Percentiles rank a stretch among this genome's conserved stretches.
Evolutionary conservation across 2,797 vertebrate genomes (phyloP).

Genomic region (Aldrovandia affinis): DNA sequence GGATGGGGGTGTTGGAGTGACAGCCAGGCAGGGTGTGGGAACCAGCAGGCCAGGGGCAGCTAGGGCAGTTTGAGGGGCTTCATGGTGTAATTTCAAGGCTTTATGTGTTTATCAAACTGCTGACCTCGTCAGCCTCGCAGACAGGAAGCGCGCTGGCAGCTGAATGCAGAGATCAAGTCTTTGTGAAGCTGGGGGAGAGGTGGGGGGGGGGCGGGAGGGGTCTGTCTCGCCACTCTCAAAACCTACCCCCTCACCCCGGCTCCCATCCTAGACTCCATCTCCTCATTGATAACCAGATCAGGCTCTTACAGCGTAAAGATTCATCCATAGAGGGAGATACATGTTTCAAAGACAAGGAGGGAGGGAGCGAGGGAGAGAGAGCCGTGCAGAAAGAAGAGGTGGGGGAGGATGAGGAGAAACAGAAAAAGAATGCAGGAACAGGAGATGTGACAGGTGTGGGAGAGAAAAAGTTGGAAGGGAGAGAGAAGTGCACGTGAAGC

Average conservation of each 20-base stretch:
- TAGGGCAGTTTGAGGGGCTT: slow-evolving; percentile 41
- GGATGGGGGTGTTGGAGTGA: slow-evolving; percentile 46
- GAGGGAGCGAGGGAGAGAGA: slow-evolving; percentile 18
- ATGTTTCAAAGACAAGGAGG: slow-evolving; percentile 38
- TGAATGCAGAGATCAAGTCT: slow-evolving; percentile 75
- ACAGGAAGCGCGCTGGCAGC: slow-evolving; percentile 65
- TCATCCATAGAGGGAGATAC: slow-evolving; percentile 24
- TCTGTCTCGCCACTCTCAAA: slow-evolving; percentile 11
- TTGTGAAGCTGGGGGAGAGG: slow-evolving; percentile 38
- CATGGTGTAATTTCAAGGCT: slow-evolving; percentile 54
- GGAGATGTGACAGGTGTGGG: not conserved
- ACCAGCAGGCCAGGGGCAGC: slow-evolving; percentile 41
- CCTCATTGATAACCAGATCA: slow-evolving; percentile 66
- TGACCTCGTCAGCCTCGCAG: slow-evolving; percentile 58
- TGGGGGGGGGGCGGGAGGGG: slow-evolving; percentile 20
- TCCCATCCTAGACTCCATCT: slow-evolving; percentile 12
- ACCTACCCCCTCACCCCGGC: not conserved
- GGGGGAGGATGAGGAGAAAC: not conserved
- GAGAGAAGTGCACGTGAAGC: not conserved
- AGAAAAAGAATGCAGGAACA: not conserved
- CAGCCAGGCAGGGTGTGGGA: slow-evolving; percentile 69
- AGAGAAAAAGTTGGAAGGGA: not conserved
- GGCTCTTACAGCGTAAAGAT: slow-evolving; percentile 56
- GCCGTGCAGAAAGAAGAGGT: slow-evolving; percentile 13
- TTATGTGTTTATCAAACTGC: slow-evolving; percentile 72